Base-by-base conservation (phyloP, 1,140 invertebrate species). In the Sweltsa coloradensis region DNA sequence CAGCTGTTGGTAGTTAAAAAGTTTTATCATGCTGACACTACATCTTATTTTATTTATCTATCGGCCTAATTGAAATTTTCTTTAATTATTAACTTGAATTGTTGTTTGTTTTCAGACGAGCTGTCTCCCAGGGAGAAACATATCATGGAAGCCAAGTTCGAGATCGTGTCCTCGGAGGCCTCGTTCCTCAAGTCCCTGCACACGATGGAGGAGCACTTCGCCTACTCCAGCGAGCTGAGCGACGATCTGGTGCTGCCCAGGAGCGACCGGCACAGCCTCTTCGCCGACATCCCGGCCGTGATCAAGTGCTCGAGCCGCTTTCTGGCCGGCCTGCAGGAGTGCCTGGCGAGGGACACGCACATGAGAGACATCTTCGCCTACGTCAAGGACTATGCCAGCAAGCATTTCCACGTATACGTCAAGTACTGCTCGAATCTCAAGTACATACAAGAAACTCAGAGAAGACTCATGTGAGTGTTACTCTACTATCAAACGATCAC, bases 91-190 rank as follows among this genome's bases (percentile, higher is more conserved):
- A n/a, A n/a, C n/a, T n/a, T n/a, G n/a, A n/a, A n/a, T n/a, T n/a
- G n/a, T n/a, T n/a, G n/a, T n/a, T n/a, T n/a, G n/a, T n/a, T n/a
- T n/a, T n/a, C n/a, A n/a, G n/a, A n/a, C n/a, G n/a, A n/a, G n/a
- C n/a, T n/a, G n/a, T n/a, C n/a, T n/a, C n/a, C n/a, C n/a, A n/a
- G n/a, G n/a, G n/a, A n/a, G n/a, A n/a, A n/a, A n/a, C n/a, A n/a
- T n/a, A n/a, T 1, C 89, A 93, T n/a, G 66, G 90, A 94, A 67
- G 88, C 87, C 19, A 90, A 91, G 67, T 95, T 95, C 65, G 90
- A 98, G 70, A 83, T 97, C 41, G 78, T 98, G 21, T 94, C 91
- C 0, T 95, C 91, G 0, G 94, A 98, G 69, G 92, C 93, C 0
- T 95, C 92, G 1, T 97, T 97, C 59, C 70, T 96, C 19, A 92